Evolutionary conservation across 1,140 invertebrate genomes (phyloP), one percentile per base, ranked within the genome.

Genomic region (Eurosta solidaginis): DNA sequence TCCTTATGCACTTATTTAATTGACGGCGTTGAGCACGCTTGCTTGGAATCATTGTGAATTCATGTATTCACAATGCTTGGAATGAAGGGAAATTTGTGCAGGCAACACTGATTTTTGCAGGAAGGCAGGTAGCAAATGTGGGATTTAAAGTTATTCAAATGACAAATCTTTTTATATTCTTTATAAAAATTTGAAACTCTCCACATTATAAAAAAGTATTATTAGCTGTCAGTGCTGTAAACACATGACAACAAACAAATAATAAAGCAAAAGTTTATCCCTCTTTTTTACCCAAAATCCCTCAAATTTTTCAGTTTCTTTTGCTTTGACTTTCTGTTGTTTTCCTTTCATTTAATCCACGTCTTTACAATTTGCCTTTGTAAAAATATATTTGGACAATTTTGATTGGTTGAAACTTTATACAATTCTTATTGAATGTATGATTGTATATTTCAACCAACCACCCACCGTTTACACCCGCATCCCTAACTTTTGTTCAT

Each of bases 321-420:
- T 68, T 17, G 17, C 27, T 22, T 68, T n/a, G 1, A 22, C 9
- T 1, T 33, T 40, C n/a, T 6, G n/a, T n/a, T 20, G 5, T 12
- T 36, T 63, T 17, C 14, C 2, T 12, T 17, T 47, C 45, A 47
- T 3, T 2, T 47, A 17, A 54, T 25, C 10, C 50, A 27, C 50
- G 20, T 52, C 20, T 22, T 22, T 14, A 40, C 50, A 54, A 14
- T 12, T 54, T 22, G 22, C 27, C 17, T 59, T 36, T 17, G 29
- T 52, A 59, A 33, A 12, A 27, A 59, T n/a, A 59, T 33, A 68
- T 68, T 42, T 68, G 59, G 59, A 40, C 36, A 68, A 40, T 68
- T 68, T 36, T 68, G 59, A 68, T 68, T 68, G 59, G 59, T 40
- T 27, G 59, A n/a, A n/a, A n/a, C n/a, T n/a, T n/a, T n/a, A n/a